Evolutionary conservation across 92 coral and sea anemone species (phyloP).

Genomic region (Galaxea fascicularis): DNA sequence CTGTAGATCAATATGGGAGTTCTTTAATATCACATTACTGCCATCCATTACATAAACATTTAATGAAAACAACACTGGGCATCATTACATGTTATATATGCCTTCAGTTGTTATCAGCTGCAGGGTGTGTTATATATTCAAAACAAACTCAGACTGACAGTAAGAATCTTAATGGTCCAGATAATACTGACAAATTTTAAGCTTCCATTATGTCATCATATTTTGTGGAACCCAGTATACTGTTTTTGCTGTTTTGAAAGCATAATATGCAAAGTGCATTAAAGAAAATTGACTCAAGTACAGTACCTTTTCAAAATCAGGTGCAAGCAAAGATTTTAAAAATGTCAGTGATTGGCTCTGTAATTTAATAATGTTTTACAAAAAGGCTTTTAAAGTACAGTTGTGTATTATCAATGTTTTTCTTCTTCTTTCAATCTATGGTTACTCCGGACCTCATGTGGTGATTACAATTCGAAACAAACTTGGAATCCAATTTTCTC

Average conservation of each 20-base stretch:
- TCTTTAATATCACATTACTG: conserved; percentile 4
- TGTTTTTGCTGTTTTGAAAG: too few relatives aligned
- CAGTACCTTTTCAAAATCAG: not conserved
- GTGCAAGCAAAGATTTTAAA: not conserved
- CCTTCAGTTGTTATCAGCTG: not conserved
- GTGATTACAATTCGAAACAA: conserved; percentile 2
- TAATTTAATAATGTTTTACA: conserved; percentile 9
- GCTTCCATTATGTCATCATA: too few relatives aligned
- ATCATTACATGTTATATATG: not conserved
- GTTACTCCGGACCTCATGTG: not conserved
- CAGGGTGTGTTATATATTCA: not conserved
- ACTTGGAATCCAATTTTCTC: not conserved
- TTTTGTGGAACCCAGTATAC: not conserved
- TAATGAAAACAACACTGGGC: not conserved
- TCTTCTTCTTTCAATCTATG: not conserved
- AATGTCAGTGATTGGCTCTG: not conserved
- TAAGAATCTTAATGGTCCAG: not conserved
- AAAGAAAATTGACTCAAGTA: not conserved
- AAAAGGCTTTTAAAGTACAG: not conserved
- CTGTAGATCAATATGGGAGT: not conserved
- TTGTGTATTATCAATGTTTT: not conserved
- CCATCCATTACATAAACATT: not conserved
- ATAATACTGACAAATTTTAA: not conserved
- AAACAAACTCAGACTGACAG: not conserved
- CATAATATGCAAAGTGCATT: not conserved